Evolutionary conservation across 2,113 vertebrate genomes (phyloP).

Genomic region (human (Homo sapiens)): DNA sequence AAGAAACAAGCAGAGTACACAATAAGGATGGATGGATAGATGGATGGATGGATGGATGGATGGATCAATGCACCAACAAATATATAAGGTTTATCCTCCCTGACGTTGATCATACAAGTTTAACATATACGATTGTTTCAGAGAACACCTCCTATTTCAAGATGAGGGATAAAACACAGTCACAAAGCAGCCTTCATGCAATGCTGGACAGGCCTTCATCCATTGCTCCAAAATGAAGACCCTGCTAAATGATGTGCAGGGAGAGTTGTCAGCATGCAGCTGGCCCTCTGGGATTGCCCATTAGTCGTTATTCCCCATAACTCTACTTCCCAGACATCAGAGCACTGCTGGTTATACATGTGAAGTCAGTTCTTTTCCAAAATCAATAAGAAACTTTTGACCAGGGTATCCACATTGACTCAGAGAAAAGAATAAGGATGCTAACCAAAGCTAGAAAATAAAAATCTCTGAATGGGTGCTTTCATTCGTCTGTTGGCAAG

Average conservation of each 20-base stretch:
- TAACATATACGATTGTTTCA: not conserved
- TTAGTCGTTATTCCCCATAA: not conserved
- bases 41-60: not conserved
- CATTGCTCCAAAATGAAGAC: conserved; percentile 32
- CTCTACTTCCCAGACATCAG: conserved; percentile 32
- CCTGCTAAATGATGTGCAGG: conserved; percentile 22
- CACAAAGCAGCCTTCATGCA: conserved; percentile 39
- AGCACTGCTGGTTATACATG: conserved; percentile 39
- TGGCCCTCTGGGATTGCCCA: not conserved
- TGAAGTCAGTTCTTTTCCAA: conserved; percentile 55
- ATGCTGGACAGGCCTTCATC: not conserved
- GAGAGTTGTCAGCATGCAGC: not conserved
- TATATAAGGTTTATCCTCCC: not conserved
- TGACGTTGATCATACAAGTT: not conserved
- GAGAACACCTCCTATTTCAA: not conserved
- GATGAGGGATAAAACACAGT: not conserved
- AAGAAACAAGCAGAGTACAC: not conserved
- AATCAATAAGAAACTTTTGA: conserved; percentile 48
- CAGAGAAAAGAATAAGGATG: conserved; percentile 53
- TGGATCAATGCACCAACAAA: not conserved
- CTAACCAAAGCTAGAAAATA: conserved; percentile 54
- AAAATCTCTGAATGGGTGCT: conserved; percentile 63
- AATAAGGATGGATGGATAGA: too few species aligned
- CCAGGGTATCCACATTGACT: not conserved
- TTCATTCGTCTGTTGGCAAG: conserved; percentile 68